Evolutionary conservation across 2,797 vertebrate species (phyloP).

Genomic region (Helicolenus hilgendorfi): DNA sequence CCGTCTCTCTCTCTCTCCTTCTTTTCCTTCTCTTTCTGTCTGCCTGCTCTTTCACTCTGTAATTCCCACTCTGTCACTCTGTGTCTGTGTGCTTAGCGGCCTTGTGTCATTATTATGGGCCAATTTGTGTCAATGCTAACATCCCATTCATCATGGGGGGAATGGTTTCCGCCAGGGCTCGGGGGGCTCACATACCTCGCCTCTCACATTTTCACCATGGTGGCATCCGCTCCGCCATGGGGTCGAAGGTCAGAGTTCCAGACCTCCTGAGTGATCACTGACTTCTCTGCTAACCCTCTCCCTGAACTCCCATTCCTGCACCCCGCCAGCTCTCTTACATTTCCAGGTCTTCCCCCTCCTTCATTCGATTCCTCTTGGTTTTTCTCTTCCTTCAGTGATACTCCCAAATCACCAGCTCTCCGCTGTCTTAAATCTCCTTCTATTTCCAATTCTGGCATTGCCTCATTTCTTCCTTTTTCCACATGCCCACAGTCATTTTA

Average conservation of each 20-base stretch:
- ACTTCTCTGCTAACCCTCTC: slow-evolving; percentile 61
- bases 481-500: not conserved
- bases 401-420: not conserved
- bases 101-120: slow-evolving; percentile 90
- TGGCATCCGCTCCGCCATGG: slow-evolving; percentile 84
- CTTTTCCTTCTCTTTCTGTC: slow-evolving; percentile 19
- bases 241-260: slow-evolving; percentile 89
- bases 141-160: slow-evolving; percentile 91
- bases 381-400: not conserved
- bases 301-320: slow-evolving; percentile 16
- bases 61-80: slow-evolving; percentile 70
- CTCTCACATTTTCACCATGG: slow-evolving; percentile 88
- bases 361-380: not conserved
- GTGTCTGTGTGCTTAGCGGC: slow-evolving; percentile 78
- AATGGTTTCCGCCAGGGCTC: slow-evolving; percentile 78
- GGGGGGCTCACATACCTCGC: slow-evolving; percentile 82
- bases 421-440: not conserved
- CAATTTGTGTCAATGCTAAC: slow-evolving; percentile 89
- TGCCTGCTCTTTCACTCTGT: slow-evolving; percentile 49
- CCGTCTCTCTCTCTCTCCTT: slow-evolving; percentile 1
- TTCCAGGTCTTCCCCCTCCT: slow-evolving; percentile 28
- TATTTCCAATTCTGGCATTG: not conserved
- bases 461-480: not conserved
- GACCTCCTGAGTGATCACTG: slow-evolving; percentile 89
- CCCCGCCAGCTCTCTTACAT: slow-evolving; percentile 28